Evolutionary conservation across 2,113 vertebrate species (phyloP).

Genomic region (Hemicordylus capensis): DNA sequence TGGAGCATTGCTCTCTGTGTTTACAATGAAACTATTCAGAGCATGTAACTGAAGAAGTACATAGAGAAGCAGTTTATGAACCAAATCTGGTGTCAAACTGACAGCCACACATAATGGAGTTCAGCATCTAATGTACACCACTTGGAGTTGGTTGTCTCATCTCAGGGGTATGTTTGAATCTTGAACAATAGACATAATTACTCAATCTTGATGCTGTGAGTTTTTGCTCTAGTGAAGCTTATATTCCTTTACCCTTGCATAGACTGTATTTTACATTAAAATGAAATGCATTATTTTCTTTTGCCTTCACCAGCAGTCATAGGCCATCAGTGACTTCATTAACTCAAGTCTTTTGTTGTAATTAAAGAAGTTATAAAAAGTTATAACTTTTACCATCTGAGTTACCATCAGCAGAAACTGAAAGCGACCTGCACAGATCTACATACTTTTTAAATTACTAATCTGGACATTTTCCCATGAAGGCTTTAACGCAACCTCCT

Average conservation of each 20-base stretch:
- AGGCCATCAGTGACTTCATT: background rate
- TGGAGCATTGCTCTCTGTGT: background rate
- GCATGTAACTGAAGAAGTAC: background rate
- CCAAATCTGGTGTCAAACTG: background rate
- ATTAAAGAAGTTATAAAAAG: background rate
- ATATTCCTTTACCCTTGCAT: slow-evolving; percentile 4
- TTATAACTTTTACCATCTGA: background rate
- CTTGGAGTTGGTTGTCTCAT: background rate
- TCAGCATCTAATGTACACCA: background rate
- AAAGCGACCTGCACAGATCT: background rate
- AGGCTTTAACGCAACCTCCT: no score
- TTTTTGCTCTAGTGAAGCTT: background rate
- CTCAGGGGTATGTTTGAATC: background rate
- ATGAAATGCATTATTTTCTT: background rate
- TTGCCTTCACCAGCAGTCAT: background rate
- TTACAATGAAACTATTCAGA: slow-evolving; percentile 18
- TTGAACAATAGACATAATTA: background rate
- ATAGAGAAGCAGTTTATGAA: background rate
- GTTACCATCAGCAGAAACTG: background rate
- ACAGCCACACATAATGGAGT: background rate
- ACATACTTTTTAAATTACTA: background rate
- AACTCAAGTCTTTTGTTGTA: background rate
- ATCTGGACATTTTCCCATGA: no score
- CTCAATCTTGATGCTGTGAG: background rate
- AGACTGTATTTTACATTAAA: background rate